Evolutionary conservation across 2,888 invertebrate species (phyloP), one percentile per base, ranked within the genome.

Genomic region (Calameuta pallipes): DNA sequence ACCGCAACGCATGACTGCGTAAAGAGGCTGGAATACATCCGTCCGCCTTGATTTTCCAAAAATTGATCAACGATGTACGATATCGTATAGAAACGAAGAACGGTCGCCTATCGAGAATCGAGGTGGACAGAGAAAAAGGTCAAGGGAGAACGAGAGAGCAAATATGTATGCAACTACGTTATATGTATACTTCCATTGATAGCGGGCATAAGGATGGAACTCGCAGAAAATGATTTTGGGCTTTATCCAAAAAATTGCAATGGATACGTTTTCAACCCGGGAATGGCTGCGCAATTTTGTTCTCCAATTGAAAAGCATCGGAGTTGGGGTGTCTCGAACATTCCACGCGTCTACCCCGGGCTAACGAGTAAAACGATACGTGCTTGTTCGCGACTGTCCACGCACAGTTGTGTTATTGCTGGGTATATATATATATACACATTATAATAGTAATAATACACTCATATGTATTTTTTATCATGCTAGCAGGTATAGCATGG

Each of bases 401-500:
- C 56, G 56, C 56, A 56, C 56, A 56, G 56, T 23, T 56, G 23
- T 56, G 56, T 56, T 56, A 23, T 56, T 6, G 56, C 56, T 56
- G 56, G 23, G 23, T 23, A 41, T 41, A 41, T 41, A 41, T 41
- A 37, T 41, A 77, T 73, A 33, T 3, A 33, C 3, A 33, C 33
- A 35, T 35, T 31, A 56, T 73, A 79, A 79, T 81, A 81, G 78
- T 81, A 76, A 80, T 80, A 23, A 56, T 56, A 80, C 75, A 74
- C 37, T 74, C 73, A 80, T 80, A 37, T 70, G 69, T 69, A 77
- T 79, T 80, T 79, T 82, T 81, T 81, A 79, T 82, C 83, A 82
- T 86, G 86, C 86, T 86, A 86, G 85, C 86, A 81, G 85, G 86
- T 81, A 85, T 85, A 85, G 86, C 85, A 86, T 84, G 82, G 81